Evolutionary conservation across 2,797 vertebrate species (phyloP).

Genomic region (Alcedo atthis): DNA sequence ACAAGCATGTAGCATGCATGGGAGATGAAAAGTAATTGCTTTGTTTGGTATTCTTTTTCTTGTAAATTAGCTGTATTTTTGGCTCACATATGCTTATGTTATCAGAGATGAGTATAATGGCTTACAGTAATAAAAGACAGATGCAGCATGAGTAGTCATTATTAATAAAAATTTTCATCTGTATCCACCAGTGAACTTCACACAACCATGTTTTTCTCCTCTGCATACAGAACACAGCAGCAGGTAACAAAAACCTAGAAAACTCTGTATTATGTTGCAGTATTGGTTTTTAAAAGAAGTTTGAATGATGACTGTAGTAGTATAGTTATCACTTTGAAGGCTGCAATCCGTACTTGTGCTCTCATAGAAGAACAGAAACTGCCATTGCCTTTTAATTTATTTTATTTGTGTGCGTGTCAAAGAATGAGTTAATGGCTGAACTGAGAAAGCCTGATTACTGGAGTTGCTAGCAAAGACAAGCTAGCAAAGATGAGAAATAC

Average conservation of each 20-base stretch:
- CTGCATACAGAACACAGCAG: not conserved
- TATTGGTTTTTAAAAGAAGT: not conserved
- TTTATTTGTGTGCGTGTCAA: not conserved
- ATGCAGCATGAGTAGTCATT: not conserved
- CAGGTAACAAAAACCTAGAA: not conserved
- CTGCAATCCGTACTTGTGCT: not conserved
- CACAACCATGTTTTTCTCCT: not conserved
- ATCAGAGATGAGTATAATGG: not conserved
- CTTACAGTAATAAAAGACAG: not conserved
- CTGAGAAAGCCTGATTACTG: conserved; percentile 18
- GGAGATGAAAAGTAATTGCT: not conserved
- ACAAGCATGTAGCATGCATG: not conserved
- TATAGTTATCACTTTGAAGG: not conserved
- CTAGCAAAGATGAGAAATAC: conserved; percentile 64
- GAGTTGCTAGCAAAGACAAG: conserved; percentile 52
- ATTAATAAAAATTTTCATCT: not conserved
- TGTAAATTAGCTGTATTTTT: not conserved
- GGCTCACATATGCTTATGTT: not conserved
- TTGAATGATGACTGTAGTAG: not conserved
- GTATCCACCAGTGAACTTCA: not conserved
- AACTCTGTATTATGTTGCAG: not conserved
- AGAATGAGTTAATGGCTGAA: conserved; percentile 38
- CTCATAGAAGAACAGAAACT: not conserved
- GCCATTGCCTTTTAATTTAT: not conserved
- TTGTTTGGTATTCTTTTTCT: not conserved